These are phyloP conservation scores for Rhinogobio ventralis DNA, from an alignment of 2,797 vertebrate genomes.

Conservation along the genomic window DNA sequence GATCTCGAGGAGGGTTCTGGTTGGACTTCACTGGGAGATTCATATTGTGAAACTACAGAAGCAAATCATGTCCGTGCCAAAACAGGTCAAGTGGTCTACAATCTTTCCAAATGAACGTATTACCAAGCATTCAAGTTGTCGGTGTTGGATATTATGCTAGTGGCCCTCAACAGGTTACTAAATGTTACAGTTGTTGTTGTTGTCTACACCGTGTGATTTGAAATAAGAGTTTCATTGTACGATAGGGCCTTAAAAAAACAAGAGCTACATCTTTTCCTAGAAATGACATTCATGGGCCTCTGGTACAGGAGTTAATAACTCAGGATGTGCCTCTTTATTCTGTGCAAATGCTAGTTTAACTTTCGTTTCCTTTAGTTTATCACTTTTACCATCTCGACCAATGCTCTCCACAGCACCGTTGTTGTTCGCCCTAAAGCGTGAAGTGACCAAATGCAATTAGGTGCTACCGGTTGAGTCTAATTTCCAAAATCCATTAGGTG, in stretches of 20 bases:
- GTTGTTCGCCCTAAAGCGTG: slow-evolving; percentile 9
- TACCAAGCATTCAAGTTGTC: slow-evolving; percentile 24
- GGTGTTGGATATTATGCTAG: slow-evolving; percentile 24
- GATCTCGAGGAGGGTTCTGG: background rate
- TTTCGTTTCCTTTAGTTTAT: background rate
- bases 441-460: slow-evolving; percentile 54
- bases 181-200: slow-evolving; percentile 19
- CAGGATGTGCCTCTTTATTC: slow-evolving; percentile 46
- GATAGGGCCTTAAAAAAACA: background rate
- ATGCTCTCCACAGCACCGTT: background rate
- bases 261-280: background rate
- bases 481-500: slow-evolving; percentile 26
- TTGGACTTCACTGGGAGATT: background rate
- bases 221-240: slow-evolving; percentile 13
- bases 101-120: slow-evolving; percentile 10
- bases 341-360: background rate
- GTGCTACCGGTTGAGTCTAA: slow-evolving; percentile 29
- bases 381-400: slow-evolving; percentile 16
- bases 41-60: slow-evolving; percentile 26
- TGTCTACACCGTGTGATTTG: slow-evolving; percentile 31
- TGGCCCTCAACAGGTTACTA: slow-evolving; percentile 1
- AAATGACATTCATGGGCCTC: slow-evolving; percentile 1
- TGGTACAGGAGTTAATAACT: slow-evolving; percentile 32
- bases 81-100: slow-evolving; percentile 21
- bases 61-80: slow-evolving; percentile 53